Evolutionary conservation across 2,888 invertebrate genomes (phyloP).

Genomic region (Augochlorella aurata): DNA sequence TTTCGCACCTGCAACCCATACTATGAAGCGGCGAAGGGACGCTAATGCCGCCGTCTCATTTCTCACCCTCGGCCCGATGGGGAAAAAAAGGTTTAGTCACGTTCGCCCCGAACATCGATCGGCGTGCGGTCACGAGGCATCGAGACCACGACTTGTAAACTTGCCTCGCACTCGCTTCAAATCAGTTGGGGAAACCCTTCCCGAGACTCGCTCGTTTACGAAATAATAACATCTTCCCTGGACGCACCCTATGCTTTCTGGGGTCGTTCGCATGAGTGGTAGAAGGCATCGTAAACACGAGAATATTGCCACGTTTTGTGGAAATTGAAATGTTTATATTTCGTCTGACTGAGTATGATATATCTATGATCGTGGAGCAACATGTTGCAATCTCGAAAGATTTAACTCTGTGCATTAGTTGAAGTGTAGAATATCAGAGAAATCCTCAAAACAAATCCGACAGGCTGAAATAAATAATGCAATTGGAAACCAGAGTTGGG

Average conservation of each 20-base stretch:
- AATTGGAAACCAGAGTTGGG: too few relatives aligned
- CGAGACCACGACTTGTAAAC: slow-evolving; percentile 45
- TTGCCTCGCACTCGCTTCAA: background rate
- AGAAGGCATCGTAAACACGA: too few relatives aligned
- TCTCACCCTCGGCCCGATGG: slow-evolving; percentile 54
- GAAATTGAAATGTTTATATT: too few relatives aligned
- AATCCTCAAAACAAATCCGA: too few relatives aligned
- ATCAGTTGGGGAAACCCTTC: background rate
- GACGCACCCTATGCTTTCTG: background rate
- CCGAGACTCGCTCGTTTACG: background rate
- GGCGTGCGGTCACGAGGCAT: slow-evolving; percentile 61
- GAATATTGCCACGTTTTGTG: too few relatives aligned
- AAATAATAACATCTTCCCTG: background rate
- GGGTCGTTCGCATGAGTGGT: too few relatives aligned
- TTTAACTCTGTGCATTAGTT: too few relatives aligned
- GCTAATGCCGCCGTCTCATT: slow-evolving; percentile 66
- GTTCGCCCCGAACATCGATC: slow-evolving; percentile 77
- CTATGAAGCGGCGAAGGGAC: slow-evolving; percentile 37
- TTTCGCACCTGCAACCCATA: slow-evolving; percentile 74
- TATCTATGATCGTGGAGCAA: too few relatives aligned
- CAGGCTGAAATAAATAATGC: too few relatives aligned
- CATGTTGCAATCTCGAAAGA: too few relatives aligned
- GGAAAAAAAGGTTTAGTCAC: slow-evolving; percentile 75
- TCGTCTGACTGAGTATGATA: too few relatives aligned
- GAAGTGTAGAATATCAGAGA: too few relatives aligned